Conservation (phyloP, 2,113 vertebrate species). For the Rhinoderma darwinii region DNA sequence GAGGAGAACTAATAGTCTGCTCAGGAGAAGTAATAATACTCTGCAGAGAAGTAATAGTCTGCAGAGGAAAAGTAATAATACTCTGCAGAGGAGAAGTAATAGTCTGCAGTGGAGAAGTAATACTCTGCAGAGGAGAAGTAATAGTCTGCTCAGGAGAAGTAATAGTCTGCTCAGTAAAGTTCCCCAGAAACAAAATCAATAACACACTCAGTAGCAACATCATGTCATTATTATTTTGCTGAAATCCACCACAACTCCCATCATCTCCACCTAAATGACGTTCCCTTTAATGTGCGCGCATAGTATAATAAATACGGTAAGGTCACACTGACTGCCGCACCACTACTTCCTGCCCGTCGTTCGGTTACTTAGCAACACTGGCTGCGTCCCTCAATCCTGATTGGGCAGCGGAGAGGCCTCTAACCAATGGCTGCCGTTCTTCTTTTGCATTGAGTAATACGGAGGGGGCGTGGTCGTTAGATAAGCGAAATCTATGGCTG, state of each 20-base stretch:
- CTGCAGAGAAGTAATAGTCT: no score
- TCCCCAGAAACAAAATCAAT: background rate
- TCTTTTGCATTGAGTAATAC: background rate
- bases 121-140: no score
- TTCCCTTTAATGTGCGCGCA: background rate
- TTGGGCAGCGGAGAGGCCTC: background rate
- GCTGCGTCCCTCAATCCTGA: background rate
- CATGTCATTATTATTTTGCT: background rate
- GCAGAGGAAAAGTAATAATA: no score
- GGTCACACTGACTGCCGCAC: background rate
- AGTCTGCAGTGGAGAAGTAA: no score
- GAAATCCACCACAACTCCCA: no score
- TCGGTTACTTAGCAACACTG: constrained; percentile 19
- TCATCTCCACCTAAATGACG: no score
- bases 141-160: no score
- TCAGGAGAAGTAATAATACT: no score
- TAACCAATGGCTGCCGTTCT: background rate
- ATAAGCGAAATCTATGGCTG: background rate
- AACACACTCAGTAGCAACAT: background rate
- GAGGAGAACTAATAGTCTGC: background rate
- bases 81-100: no score
- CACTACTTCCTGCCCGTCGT: background rate
- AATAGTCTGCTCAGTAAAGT: background rate
- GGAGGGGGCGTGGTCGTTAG: background rate
- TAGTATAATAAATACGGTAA: constrained; percentile 26